Percentiles rank a stretch among this genome's conserved stretches.
phyloP scores from a whole-genome alignment of 2,888 invertebrate species.

The Pristionchus mayeri region DNA sequence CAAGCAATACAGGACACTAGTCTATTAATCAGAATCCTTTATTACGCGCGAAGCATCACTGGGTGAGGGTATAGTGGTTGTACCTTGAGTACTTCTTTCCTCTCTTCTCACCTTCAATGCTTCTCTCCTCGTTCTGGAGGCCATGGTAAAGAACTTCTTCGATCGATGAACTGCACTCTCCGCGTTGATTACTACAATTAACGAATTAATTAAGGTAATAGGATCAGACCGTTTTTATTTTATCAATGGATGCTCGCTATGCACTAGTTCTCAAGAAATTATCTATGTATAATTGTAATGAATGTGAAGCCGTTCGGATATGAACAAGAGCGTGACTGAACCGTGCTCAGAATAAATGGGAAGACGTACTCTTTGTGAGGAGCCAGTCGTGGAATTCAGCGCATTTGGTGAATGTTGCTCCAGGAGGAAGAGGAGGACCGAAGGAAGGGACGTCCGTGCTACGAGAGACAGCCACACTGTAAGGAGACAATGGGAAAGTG shows the following conservation, averaged over 20 bases:
- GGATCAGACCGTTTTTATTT: no score
- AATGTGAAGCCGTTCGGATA: no score
- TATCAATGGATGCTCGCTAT: no score
- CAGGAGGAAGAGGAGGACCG: constrained; percentile 93
- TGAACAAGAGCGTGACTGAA: background rate
- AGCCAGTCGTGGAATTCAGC: constrained; percentile 95
- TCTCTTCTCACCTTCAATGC: constrained; percentile 85
- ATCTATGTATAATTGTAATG: no score
- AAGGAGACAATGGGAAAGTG: background rate
- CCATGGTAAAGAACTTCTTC: constrained; percentile 97
- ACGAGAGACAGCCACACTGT: constrained; percentile 81
- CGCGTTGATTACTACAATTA: constrained; percentile 87
- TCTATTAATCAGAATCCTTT: no score
- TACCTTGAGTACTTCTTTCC: background rate
- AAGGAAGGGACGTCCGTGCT: constrained; percentile 96
- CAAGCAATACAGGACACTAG: background rate
- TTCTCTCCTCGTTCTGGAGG: constrained; percentile 93
- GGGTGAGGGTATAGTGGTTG: background rate
- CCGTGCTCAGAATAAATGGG: background rate
- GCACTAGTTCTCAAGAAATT: no score
- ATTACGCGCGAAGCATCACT: background rate
- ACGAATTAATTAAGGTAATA: background rate
- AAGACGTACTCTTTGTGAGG: constrained; percentile 86
- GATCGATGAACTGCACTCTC: constrained; percentile 96
- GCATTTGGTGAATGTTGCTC: constrained; percentile 89